These are phyloP conservation scores for Mya arenaria DNA, from an alignment of 1,140 invertebrate genomes.

Conservation along the genomic window DNA sequence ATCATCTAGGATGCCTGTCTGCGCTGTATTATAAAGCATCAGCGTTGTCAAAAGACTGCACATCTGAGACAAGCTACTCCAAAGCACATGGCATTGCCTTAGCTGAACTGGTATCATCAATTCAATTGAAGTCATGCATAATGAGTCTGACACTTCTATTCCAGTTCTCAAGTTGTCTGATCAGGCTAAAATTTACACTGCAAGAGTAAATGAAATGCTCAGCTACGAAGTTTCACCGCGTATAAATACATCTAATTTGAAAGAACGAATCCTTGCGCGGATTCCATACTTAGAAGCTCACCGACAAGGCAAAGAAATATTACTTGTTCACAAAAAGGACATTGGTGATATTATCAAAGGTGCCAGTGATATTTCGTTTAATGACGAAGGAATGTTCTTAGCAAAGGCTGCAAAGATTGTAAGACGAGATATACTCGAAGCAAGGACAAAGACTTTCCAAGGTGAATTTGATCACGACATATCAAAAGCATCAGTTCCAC, in stretches of 20 bases:
- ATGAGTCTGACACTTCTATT: background rate
- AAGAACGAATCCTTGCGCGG: no score
- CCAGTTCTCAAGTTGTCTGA: constrained; percentile 17
- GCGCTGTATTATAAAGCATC: constrained; percentile 23
- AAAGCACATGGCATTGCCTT: constrained; percentile 40
- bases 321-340: constrained; percentile 41
- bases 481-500: background rate
- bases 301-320: constrained; percentile 47
- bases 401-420: no score
- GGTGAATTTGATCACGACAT: no score
- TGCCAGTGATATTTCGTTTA: no score
- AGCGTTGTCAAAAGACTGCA: background rate
- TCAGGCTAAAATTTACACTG: constrained; percentile 26
- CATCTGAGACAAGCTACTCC: background rate
- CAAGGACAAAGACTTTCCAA: no score
- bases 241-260: no score
- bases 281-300: constrained; percentile 34
- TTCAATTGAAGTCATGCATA: constrained; percentile 31
- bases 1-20: constrained; percentile 31
- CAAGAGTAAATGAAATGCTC: constrained; percentile 47
- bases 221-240: no score
- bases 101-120: constrained; percentile 25
- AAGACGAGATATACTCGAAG: no score
- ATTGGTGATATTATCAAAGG: no score
- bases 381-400: no score